A percentile compares a stretch with the other conserved stretches of the same genome.
Conservation (phyloP, 2,888 invertebrate species). For the Cenopis cana region DNA sequence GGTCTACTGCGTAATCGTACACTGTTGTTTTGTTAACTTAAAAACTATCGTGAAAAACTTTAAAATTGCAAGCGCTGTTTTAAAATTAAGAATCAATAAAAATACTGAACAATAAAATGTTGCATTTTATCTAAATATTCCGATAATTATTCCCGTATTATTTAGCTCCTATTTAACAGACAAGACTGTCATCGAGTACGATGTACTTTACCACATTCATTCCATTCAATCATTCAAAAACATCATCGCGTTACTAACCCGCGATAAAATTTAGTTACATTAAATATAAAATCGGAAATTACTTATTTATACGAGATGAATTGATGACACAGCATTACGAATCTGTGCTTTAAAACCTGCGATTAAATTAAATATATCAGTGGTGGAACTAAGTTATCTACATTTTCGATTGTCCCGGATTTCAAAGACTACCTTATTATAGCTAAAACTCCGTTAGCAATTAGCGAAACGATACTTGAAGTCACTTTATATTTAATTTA, state of each 20-base stretch:
- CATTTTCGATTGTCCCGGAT: not conserved
- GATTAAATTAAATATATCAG: conserved; percentile 36
- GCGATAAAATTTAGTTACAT: conserved; percentile 9
- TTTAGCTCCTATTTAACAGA: not conserved
- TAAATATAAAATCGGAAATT: conserved; percentile 6
- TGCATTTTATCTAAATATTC: not conserved
- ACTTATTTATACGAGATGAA: conserved; percentile 31
- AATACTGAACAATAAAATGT: conserved; percentile 9
- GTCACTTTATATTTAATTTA: conserved; percentile 31
- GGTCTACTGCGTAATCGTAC: not conserved
- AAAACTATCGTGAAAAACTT: not conserved
- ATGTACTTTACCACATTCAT: conserved; percentile 1
- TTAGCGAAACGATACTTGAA: not conserved
- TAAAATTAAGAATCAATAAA: not conserved
- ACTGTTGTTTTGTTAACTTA: not conserved
- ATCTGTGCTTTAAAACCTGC: conserved; percentile 23
- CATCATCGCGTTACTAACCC: not conserved
- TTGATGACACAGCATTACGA: conserved; percentile 8
- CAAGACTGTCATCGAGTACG: not conserved
- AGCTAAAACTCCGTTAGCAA: not conserved
- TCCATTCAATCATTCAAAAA: conserved; percentile 11
- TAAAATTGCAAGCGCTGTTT: not conserved
- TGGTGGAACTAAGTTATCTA: not conserved
- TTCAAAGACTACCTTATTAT: not conserved
- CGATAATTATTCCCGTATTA: not conserved